phyloP scores from a whole-genome alignment of 2,888 invertebrate genomes.

The Encarsia formosa region DNA sequence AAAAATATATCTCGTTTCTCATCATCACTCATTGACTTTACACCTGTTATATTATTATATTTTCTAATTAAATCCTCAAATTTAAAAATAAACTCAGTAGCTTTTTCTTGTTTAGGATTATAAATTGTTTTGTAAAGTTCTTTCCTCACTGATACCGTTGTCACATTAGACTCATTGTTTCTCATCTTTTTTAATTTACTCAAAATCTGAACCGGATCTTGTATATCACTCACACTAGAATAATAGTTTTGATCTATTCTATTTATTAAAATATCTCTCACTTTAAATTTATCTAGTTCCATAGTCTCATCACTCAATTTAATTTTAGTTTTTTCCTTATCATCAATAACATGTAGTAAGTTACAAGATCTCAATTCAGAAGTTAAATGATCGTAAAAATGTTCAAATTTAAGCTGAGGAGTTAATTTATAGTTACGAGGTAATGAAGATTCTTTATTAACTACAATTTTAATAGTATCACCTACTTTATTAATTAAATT shows the following conservation, averaged over 20 bases:
- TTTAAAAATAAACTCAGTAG: conserved; percentile 18
- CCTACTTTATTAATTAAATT: too few relatives aligned
- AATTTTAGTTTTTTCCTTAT: neutral
- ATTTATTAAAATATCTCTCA: conserved; percentile 7
- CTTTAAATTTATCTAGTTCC: neutral
- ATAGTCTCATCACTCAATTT: neutral
- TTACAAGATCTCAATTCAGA: too few relatives aligned
- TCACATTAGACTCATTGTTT: conserved; percentile 14
- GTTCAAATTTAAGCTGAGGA: too few relatives aligned
- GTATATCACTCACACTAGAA: conserved; percentile 1
- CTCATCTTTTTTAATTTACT: conserved; percentile 18
- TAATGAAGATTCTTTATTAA: too few relatives aligned
- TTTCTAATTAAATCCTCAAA: conserved; percentile 19
- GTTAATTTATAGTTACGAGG: too few relatives aligned
- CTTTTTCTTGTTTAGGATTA: conserved; percentile 13
- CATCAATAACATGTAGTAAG: too few relatives aligned
- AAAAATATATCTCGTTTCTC: conserved; percentile 20
- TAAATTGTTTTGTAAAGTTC: conserved; percentile 17
- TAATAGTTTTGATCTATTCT: neutral
- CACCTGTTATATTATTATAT: conserved; percentile 15
- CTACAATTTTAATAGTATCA: too few relatives aligned
- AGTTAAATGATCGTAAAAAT: too few relatives aligned
- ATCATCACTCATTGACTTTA: conserved; percentile 7
- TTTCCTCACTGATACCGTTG: conserved; percentile 11
- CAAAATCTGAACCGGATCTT: conserved; percentile 18